Evolutionary conservation across 2,113 vertebrate species (phyloP), one percentile per base, ranked within the genome.

Genomic region (Gambusia holbrooki): DNA sequence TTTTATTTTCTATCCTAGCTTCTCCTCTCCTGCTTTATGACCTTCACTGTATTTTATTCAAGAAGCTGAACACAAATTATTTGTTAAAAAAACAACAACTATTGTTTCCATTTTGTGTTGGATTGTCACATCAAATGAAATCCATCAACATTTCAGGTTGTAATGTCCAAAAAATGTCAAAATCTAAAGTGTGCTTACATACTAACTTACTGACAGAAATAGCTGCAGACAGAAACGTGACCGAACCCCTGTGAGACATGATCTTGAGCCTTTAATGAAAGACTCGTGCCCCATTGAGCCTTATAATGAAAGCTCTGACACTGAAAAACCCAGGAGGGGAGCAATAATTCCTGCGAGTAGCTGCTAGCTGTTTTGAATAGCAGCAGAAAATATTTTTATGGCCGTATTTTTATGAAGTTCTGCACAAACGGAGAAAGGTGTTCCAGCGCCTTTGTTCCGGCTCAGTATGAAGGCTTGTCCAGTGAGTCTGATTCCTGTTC

Each of bases 261-360:
- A 83, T 89, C 83, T 74, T 74, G 84, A 92, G 88, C 81, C 83
- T 86, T 84, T 89, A 89, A 90, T 91, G 88, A 91, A 90, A 82
- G 86, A 88, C 83, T 74, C 77, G 90, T 87, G 87, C 88, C 90
- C 91, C 88, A 87, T 92, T 91, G 88, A 90, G 90, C 87, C 86
- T 86, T 78, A 71, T 90, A 92, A 91, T 91, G 89, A 87, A 87
- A 82, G 79, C 84, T 85, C 85, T 89, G 91, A 91, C 85, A 86
- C 84, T 89, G 83, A 83, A 85, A 77, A 76, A 74, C 87, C 77
- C 62, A 66, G 66, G 60, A 78, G 83, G 65, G 74, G n/a, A 66
- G 67, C 82, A 42, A 76, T 88, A 79, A 87, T 89, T 87, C 85
- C 84, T 80, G 33, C 32, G 76, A 83, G 86, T 69, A 69, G 72